A percentile compares a stretch with the other conserved stretches of the same genome.
Evolutionary conservation across 2,797 vertebrate genomes (phyloP).

Genomic region (Pachyuromys duprasi): DNA sequence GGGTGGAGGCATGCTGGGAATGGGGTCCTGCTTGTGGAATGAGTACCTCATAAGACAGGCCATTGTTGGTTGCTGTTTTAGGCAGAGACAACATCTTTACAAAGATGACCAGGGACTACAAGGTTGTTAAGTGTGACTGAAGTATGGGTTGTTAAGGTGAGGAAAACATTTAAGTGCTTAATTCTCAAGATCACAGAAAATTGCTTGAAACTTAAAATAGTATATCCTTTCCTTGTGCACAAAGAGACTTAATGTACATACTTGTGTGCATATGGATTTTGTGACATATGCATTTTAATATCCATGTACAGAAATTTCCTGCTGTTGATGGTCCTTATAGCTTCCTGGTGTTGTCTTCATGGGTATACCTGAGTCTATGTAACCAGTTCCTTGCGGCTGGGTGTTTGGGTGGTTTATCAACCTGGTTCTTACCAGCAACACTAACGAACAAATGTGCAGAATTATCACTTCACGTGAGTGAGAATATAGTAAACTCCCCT

Average conservation of each 20-base stretch:
- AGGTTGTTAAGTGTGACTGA: neutral
- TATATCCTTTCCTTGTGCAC: neutral
- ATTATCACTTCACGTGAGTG: neutral
- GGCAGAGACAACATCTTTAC: neutral
- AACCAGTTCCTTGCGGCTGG: neutral
- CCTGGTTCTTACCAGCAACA: neutral
- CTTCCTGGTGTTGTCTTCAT: neutral
- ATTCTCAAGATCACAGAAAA: neutral
- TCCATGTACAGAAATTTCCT: neutral
- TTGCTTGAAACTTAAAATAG: neutral
- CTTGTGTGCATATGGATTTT: neutral
- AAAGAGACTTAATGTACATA: neutral
- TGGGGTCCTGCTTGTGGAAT: neutral
- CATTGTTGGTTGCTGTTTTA: neutral
- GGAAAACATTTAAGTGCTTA: neutral
- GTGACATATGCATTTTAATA: neutral
- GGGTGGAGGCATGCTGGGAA: neutral
- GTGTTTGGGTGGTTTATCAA: neutral
- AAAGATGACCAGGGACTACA: neutral
- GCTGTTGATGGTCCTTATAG: neutral
- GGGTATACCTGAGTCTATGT: constrained; percentile 52
- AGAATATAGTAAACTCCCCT: constrained; percentile 54
- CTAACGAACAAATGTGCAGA: neutral
- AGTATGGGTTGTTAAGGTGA: rapidly evolving
- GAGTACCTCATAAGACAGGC: neutral